Evolutionary conservation across 2,888 invertebrate species (phyloP).

Genomic region (Molorchus minor): DNA sequence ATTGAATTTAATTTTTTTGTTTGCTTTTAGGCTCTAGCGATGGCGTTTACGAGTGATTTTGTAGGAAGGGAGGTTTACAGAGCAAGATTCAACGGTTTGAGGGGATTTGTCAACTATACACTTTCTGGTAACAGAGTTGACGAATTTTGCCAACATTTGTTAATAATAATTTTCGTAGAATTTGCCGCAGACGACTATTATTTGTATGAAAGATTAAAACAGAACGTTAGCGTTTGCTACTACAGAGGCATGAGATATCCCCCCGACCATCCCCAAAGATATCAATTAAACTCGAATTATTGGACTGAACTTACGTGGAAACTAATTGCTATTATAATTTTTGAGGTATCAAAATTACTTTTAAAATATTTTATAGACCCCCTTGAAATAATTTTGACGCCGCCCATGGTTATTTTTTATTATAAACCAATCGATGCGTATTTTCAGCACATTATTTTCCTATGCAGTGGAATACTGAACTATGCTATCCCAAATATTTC

Average conservation of each 20-base stretch:
- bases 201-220: constrained; percentile 6
- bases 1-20: no score
- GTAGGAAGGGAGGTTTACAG: constrained; percentile 46
- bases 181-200: constrained; percentile 43
- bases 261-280: constrained; percentile 50
- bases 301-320: constrained; percentile 69
- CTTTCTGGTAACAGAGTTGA: constrained; percentile 50
- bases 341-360: constrained; percentile 68
- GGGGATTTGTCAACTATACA: constrained; percentile 46
- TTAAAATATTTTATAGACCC: no score
- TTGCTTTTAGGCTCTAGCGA: constrained; percentile 8
- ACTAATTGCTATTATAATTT: constrained; percentile 69
- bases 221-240: constrained; percentile 49
- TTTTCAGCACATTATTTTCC: constrained; percentile 66
- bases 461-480: constrained; percentile 68
- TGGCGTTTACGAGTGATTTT: constrained; percentile 51
- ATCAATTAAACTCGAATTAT: constrained; percentile 62
- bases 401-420: no score
- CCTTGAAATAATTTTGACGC: no score
- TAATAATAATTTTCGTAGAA: constrained; percentile 31
- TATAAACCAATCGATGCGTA: background rate
- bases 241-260: constrained; percentile 60
- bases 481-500: constrained; percentile 70
- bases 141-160: background rate
- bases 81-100: constrained; percentile 7